Conservation (phyloP, 2,797 vertebrate species). For the Chelidonichthys spinosus region DNA sequence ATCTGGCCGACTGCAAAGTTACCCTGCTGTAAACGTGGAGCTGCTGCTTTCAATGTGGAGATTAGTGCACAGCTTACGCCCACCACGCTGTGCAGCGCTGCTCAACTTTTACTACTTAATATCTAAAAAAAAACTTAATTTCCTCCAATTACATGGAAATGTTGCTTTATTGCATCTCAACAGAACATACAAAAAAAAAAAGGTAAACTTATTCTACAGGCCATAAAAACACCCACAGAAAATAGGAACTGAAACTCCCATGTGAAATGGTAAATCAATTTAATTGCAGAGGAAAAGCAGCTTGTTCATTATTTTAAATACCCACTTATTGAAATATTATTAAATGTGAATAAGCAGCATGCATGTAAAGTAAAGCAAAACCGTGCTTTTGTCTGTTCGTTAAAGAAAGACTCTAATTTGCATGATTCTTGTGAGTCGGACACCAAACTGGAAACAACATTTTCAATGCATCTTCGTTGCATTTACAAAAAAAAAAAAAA, state of each 20-base stretch:
- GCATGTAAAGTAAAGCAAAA: neutral
- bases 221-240: neutral
- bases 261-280: neutral
- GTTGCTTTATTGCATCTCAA: neutral
- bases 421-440: neutral
- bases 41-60: conserved; percentile 75
- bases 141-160: too few species aligned
- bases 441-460: neutral
- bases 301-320: neutral
- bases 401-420: neutral
- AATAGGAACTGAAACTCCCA: neutral
- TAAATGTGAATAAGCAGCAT: neutral
- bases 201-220: neutral
- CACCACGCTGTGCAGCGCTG: conserved; percentile 52
- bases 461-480: neutral
- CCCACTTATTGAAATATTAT: too few species aligned
- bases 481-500: neutral
- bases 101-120: conserved; percentile 36
- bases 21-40: conserved; percentile 47
- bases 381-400: neutral
- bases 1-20: conserved; percentile 47
- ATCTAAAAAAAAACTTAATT: neutral
- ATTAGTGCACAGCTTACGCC: conserved; percentile 60
- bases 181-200: neutral
- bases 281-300: neutral